Evolutionary conservation across 2,113 vertebrate species (phyloP), one percentile per base, ranked within the genome.

Genomic region (Struthidea cinerea): DNA sequence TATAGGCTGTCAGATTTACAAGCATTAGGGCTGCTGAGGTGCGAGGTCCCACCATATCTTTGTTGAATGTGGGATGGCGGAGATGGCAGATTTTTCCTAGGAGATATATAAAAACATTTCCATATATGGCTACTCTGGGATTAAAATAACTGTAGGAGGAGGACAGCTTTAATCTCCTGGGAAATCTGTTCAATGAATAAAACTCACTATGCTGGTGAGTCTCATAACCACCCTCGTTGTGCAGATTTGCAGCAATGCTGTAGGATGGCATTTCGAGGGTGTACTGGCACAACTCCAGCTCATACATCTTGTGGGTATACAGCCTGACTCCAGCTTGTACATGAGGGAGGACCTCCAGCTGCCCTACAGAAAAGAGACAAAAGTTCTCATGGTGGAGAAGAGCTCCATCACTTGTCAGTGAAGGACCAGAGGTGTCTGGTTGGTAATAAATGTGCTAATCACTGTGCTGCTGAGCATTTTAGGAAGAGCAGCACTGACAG

Each of bases 221-320:
- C 24, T 32, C 2, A 3, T n/a, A 64, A 49, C 17, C 30, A 35
- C 14, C 19, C 18, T 13, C 1, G 7, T 24, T 32, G 19, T 41
- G 33, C 39, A n/a, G 49, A 26, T 64, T 21, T 44, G 12, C 23
- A 35, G 32, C 37, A 39, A 0, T 3, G 1, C 53, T 47, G 18
- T 5, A 1, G 46, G 17, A 26, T 37, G 35, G 32, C 33, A 47
- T 17, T 44, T 73, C 0, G 0, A 9, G 26, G 18, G 33, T n/a
- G 17, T 9, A 3, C 15, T 18, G 33, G 32, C 60, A 44, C 1
- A 13, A 33, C 27, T 64, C 10, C 46, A 42, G 32, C 78, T 57
- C 0, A 0, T 47, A 3, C 1, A 2, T 42, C 24, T 18, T 30
- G 14, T 24, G 13, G 13, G 41, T 19, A 2, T 11, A 5, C 39